Evolutionary conservation across 2,797 vertebrate species (phyloP).

Genomic region (Limnodromus scolopaceus): DNA sequence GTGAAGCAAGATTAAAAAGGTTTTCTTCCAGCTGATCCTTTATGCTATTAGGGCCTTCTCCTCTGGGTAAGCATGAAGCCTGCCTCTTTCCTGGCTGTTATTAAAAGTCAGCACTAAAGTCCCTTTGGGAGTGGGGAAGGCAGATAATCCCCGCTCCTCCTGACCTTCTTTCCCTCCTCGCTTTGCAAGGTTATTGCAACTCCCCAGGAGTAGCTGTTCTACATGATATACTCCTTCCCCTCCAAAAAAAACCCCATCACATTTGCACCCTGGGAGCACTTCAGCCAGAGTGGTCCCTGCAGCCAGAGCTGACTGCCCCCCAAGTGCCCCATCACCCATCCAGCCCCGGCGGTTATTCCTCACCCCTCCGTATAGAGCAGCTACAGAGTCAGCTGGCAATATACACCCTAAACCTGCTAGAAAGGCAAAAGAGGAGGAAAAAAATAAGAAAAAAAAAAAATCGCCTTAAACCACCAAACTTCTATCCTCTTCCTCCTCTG

Average conservation of each 20-base stretch:
- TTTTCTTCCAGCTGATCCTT: background rate
- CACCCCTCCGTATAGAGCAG: background rate
- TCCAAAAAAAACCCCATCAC: no score
- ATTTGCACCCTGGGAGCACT: background rate
- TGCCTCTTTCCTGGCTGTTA: slow-evolving; percentile 31
- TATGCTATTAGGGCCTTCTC: slow-evolving; percentile 4
- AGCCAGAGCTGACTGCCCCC: background rate
- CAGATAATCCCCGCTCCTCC: slow-evolving; percentile 36
- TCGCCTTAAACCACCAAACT: background rate
- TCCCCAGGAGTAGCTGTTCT: background rate
- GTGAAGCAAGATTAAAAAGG: background rate
- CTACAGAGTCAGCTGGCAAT: background rate
- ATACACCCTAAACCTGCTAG: background rate
- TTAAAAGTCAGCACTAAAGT: slow-evolving; percentile 58
- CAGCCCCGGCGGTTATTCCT: fast-evolving
- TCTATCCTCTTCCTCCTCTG: background rate
- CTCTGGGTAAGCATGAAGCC: background rate
- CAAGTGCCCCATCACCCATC: fast-evolving
- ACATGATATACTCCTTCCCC: background rate
- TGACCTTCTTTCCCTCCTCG: slow-evolving; percentile 26
- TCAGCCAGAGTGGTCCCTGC: background rate
- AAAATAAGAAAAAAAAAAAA: fast-evolving
- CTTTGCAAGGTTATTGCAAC: slow-evolving; percentile 16
- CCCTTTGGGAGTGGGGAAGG: slow-evolving; percentile 2
- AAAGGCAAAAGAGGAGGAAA: fast-evolving